A percentile compares a stretch with the other conserved stretches of the same genome.
phyloP scores from a whole-genome alignment of 2,888 invertebrate species.

The Geotrupes spiniger region DNA sequence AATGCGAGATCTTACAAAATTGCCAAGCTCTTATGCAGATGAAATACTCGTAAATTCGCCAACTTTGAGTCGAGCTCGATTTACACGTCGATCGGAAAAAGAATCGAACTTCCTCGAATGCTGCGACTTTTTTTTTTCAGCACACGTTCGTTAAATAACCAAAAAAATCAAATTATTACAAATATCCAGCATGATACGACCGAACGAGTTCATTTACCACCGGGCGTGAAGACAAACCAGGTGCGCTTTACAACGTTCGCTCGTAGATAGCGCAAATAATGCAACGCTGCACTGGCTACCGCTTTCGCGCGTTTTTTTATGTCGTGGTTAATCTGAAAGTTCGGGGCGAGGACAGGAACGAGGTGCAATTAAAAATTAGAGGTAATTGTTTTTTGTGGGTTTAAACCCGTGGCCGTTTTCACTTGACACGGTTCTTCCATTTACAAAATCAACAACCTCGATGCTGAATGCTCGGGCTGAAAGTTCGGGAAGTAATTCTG shows the following conservation, averaged over 20 bases:
- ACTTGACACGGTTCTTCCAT: slow-evolving; percentile 15
- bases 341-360: background rate
- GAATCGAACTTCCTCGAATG: slow-evolving; percentile 12
- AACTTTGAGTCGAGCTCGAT: slow-evolving; percentile 8
- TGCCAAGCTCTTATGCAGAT: slow-evolving; percentile 16
- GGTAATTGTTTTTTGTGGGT: slow-evolving; percentile 5
- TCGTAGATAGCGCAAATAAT: background rate
- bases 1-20: slow-evolving; percentile 13
- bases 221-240: no score
- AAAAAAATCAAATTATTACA: no score
- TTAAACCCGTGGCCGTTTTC: background rate
- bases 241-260: no score
- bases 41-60: slow-evolving; percentile 10
- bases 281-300: no score
- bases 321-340: background rate
- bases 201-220: no score
- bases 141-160: background rate
- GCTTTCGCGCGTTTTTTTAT: no score
- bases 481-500: background rate
- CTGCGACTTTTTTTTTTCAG: slow-evolving; percentile 2
- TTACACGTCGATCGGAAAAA: slow-evolving; percentile 10
- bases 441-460: slow-evolving; percentile 14
- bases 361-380: background rate
- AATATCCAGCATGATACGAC: no score
- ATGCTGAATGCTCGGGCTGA: background rate